Conservation (phyloP, 2,888 invertebrate genomes). For the Entomobrya proxima region DNA sequence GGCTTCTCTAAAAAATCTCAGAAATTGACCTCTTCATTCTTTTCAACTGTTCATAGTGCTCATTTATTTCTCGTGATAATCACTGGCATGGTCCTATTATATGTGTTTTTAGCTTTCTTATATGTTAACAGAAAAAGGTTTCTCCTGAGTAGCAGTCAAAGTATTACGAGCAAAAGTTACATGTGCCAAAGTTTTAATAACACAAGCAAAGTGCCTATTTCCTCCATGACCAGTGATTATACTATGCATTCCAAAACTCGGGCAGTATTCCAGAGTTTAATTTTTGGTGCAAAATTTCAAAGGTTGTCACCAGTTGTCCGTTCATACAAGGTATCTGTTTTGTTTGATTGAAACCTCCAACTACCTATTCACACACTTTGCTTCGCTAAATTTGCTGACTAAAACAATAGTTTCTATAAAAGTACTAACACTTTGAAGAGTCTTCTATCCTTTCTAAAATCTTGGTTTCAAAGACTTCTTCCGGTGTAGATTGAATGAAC, state of each 20-base stretch:
- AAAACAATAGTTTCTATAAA: no score
- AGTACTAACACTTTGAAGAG: no score
- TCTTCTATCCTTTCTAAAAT: no score
- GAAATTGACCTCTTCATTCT: not conserved
- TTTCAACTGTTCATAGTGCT: not conserved
- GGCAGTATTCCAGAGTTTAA: constrained; percentile 17
- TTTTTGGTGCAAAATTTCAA: not conserved
- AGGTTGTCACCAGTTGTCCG: not conserved
- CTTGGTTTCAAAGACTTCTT: no score
- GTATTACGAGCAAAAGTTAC: not conserved
- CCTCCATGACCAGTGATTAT: not conserved
- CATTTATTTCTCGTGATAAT: constrained; percentile 34
- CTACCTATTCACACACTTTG: no score
- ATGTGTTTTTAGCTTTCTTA: constrained; percentile 3
- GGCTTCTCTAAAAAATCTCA: not conserved
- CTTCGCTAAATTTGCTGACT: no score
- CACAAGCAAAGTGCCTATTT: not conserved
- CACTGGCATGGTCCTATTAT: constrained; percentile 41
- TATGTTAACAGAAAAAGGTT: not conserved
- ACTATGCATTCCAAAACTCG: constrained; percentile 41
- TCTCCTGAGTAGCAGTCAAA: not conserved
- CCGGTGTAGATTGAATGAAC: no score
- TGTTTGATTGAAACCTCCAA: not conserved
- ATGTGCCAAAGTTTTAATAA: not conserved
- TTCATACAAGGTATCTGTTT: not conserved